Evolutionary conservation across 2,888 invertebrate genomes (phyloP).

Genomic region (Eilema caniola): DNA sequence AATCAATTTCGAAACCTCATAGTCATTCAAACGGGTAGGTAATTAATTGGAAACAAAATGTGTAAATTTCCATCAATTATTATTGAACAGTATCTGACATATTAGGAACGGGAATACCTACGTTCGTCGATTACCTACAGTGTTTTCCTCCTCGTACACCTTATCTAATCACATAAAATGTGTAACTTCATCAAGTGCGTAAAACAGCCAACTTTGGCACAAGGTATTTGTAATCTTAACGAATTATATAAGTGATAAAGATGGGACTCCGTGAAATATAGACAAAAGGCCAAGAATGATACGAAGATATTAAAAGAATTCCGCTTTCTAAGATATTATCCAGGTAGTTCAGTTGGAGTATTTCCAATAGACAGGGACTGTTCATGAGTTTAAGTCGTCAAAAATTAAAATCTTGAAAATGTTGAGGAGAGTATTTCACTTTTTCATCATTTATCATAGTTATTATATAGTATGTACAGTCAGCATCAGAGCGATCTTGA

Average conservation of each 20-base stretch:
- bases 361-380: no score
- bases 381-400: no score
- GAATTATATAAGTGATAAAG: conserved; percentile 53
- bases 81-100: neutral
- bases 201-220: conserved; percentile 37
- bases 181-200: conserved; percentile 41
- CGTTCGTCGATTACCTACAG: neutral
- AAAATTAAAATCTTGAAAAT: neutral
- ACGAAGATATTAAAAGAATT: neutral
- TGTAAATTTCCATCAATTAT: neutral
- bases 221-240: conserved; percentile 50
- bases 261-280: conserved; percentile 34
- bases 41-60: no score
- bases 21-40: no score
- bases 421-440: neutral
- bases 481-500: no score
- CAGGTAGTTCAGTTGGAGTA: no score
- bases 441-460: no score
- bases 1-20: no score
- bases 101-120: neutral
- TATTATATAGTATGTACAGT: no score
- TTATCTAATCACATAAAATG: conserved; percentile 51
- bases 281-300: conserved; percentile 19
- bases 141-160: conserved; percentile 23
- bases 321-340: neutral